Base-by-base conservation (phyloP, 1,140 invertebrate species). In the Drosophila watanabei region DNA sequence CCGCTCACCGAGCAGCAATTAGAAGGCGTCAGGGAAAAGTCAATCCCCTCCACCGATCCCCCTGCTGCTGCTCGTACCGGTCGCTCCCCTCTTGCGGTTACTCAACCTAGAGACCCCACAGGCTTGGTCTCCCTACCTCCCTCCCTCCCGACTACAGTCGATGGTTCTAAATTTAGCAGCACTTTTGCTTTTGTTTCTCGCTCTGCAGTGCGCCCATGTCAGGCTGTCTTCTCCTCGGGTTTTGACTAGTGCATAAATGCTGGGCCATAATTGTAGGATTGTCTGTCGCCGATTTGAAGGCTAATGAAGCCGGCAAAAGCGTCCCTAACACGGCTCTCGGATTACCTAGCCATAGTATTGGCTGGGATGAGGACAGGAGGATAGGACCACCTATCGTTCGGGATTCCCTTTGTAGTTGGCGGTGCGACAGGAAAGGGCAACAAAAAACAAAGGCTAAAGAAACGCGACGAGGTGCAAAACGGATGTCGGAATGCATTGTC, bases 181-280 rank as follows among this genome's bases (percentile, higher is more conserved):
- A 89, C 85, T 89, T 89, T 79, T 84, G 81, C 72, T 84, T 89
- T 87, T 89, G 71, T 65, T 87, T 77, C 37, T 70, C 37, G 39
- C 57, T 61, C 81, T 69, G 56, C 41, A 46, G 49, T 59, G 65
- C 28, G 54, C 45, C 45, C 61, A 66, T 46, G 58, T 63, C 48
- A 5, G 66, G 46, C 37, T 61, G 75, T 64, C 41, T 43, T 48
- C 41, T 75, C 61, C 52, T n/a, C 48, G 24, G 59, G 59, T 43
- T 62, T 85, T 69, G 68, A 66, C 60, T 60, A 60, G 61, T 80
- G 82, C 78, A 84, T 85, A 84, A 84, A 72, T 75, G 68, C 75
- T 72, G 72, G 79, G 71, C 75, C 83, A 84, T 88, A 89, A 88
- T 88, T 89, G 80, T 80, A 80, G 85, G 80, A 83, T 69, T 82